These are phyloP conservation scores for Formica selysi DNA, from an alignment of 1,140 invertebrate genomes.

Conservation along the genomic window DNA sequence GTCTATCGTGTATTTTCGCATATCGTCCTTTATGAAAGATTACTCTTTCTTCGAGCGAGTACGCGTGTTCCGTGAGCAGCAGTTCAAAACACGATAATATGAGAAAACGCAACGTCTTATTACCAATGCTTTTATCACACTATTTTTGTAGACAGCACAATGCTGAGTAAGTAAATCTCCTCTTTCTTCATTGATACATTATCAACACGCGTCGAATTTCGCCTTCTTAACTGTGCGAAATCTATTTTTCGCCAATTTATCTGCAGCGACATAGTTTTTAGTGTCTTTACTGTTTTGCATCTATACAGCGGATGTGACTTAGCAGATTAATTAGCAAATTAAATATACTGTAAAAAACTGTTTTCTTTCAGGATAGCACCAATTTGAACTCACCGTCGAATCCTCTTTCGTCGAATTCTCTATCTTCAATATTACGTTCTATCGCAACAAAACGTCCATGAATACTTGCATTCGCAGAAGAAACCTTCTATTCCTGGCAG, in stretches of 20 bases:
- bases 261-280: not conserved
- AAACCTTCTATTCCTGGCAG: conserved; percentile 35
- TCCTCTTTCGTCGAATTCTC: conserved; percentile 9
- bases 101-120: conserved; percentile 7
- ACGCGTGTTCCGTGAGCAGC: not conserved
- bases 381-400: conserved; percentile 26
- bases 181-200: not conserved
- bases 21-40: not conserved
- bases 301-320: not conserved
- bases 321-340: not conserved
- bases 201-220: not conserved
- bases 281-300: not conserved
- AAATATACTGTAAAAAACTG: not conserved
- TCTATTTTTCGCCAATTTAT: not conserved
- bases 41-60: not conserved
- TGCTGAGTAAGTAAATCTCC: not conserved
- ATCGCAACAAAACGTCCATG: conserved; percentile 1
- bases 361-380: conserved; percentile 30
- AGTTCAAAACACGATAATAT: not conserved
- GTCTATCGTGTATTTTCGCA: not conserved
- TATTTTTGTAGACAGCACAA: conserved; percentile 8
- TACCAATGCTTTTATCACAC: conserved; percentile 12
- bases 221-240: not conserved
- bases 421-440: not conserved
- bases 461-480: conserved; percentile 18